These are phyloP conservation scores for Thymallus thymallus DNA, from an alignment of 2,113 vertebrate species.

Conservation along the genomic window DNA sequence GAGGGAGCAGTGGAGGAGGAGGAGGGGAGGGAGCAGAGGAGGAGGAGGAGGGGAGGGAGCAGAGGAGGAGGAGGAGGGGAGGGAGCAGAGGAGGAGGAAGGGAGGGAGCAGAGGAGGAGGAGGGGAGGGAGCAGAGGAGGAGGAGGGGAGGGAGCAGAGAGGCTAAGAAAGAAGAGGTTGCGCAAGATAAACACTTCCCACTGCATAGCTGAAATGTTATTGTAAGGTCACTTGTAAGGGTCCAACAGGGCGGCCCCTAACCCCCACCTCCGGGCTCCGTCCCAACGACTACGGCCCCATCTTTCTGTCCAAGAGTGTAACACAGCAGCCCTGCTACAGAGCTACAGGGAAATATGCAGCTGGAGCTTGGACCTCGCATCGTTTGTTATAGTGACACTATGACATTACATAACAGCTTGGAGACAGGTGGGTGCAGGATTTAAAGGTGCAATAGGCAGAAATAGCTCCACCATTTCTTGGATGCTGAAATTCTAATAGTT, in stretches of 20 bases:
- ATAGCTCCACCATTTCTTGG: slow-evolving; percentile 1
- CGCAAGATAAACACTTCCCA: slow-evolving; percentile 65
- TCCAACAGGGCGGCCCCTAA: slow-evolving; percentile 40
- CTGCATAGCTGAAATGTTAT: slow-evolving; percentile 63
- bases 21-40: too few relatives aligned
- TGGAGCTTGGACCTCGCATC: neutral
- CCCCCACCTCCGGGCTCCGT: slow-evolving; percentile 20
- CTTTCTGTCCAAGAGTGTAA: neutral
- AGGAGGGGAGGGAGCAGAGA: neutral
- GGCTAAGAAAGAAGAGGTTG: slow-evolving; percentile 34
- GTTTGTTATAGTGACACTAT: too few relatives aligned
- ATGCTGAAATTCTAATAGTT: too few relatives aligned
- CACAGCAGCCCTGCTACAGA: neutral
- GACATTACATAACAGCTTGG: slow-evolving; percentile 3
- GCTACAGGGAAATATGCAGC: too few relatives aligned
- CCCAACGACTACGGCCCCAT: neutral
- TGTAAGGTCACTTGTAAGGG: slow-evolving; percentile 66
- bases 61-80: neutral
- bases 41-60: neutral
- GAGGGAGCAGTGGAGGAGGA: neutral
- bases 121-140: neutral
- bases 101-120: too few relatives aligned
- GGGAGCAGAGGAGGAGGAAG: too few relatives aligned
- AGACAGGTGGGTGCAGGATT: too few relatives aligned
- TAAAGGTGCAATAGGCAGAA: slow-evolving; percentile 15